A percentile compares a stretch with the other conserved stretches of the same genome.
phyloP scores from a whole-genome alignment of 1,140 invertebrate species.

The Cyphomyrmex costatus region DNA sequence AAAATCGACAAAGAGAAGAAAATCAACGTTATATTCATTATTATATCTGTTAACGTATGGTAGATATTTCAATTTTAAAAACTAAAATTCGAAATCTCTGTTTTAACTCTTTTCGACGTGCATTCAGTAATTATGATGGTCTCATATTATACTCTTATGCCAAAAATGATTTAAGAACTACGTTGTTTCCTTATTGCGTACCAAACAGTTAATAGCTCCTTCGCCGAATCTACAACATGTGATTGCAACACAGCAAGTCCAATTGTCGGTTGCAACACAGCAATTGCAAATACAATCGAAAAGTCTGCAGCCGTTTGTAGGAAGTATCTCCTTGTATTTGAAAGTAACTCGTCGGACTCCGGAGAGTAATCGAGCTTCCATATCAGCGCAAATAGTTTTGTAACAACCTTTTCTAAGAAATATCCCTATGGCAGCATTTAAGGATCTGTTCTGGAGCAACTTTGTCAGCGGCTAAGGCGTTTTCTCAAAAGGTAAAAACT shows the following conservation, averaged over 20 bases:
- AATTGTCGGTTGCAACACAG: constrained; percentile 41
- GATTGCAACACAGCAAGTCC: constrained; percentile 34
- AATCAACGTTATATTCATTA: background rate
- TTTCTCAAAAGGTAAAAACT: constrained; percentile 18
- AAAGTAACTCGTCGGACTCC: constrained; percentile 23
- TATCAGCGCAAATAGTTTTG: constrained; percentile 39
- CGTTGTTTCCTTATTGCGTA: background rate
- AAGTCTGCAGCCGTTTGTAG: constrained; percentile 14
- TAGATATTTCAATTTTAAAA: background rate
- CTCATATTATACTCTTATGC: background rate
- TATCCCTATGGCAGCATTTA: constrained; percentile 22
- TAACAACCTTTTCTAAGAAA: constrained; percentile 13
- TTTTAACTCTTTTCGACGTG: background rate
- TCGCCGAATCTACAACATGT: constrained; percentile 31
- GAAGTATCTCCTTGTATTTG: constrained; percentile 42
- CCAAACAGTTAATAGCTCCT: constrained; percentile 16
- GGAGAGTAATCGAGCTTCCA: constrained; percentile 45
- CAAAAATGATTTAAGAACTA: constrained; percentile 4
- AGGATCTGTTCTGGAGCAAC: constrained; percentile 23
- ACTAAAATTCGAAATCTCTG: background rate
- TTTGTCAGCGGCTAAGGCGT: background rate
- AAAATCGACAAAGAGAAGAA: background rate
- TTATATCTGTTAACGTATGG: background rate
- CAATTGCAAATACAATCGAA: constrained; percentile 44
- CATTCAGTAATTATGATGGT: constrained; percentile 2